Base-by-base conservation (phyloP, 2,888 invertebrate genomes). In the Cancer borealis region DNA sequence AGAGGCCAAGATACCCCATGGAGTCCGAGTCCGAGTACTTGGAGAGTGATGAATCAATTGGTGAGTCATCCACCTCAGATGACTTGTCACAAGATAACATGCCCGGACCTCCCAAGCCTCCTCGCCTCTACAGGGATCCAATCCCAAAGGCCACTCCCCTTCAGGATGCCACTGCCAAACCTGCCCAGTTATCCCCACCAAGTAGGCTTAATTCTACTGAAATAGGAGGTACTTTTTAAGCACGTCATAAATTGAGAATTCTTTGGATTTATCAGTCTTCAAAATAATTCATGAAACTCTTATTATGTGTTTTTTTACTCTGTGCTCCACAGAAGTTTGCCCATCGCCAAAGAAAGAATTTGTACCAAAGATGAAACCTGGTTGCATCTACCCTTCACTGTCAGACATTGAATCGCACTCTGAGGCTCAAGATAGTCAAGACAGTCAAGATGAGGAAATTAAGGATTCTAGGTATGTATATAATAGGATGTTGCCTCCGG, bases 351-450 rank as follows among this genome's bases (percentile, higher is more conserved):
- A 91, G 92, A 95, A 95, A 49, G 92, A 91, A 45, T 95, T 90
- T 88, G 89, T 95, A n/a, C 95, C 95, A 10, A 93, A 92, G 30
- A 91, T 96, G 73, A 96, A 96, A 91, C 95, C 95, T 21, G 96
- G 96, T n/a, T 95, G 95, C 73, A 88, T 96, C 45, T 96, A 93
- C 94, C 96, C 96, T 39, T 92, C 93, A 14, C 92, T 96, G 39
- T 95, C 96, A 88, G 96, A 96, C 79, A 92, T 95, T 90, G 96
- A 96, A 73, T 95, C 95, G n/a, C 94, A 95, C 54, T 95, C 95
- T 89, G 95, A 95, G 49, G 93, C 93, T 45, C 92, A 92, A 54
- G 93, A 95, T 39, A 84, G 84, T 84, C 84, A 84, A 54, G 93
- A 95, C 84, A 84, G 84, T 84, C 84, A 84, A 17, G 92, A 93